Base-by-base conservation (phyloP, 2,113 vertebrate species). In the Ophthalmolycus amberensis region DNA sequence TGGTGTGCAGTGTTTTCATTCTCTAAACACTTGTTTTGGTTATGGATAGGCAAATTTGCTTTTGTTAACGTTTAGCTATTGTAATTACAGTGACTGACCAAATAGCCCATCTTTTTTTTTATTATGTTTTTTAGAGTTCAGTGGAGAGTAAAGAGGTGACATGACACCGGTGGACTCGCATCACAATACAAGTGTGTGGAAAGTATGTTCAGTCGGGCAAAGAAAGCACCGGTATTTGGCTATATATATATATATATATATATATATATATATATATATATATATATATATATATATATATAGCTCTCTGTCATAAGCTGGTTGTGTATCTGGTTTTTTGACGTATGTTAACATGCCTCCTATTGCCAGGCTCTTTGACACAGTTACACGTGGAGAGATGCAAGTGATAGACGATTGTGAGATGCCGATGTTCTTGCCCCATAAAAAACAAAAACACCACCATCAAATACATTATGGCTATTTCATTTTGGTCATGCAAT, bases 51-150 rank as follows among this genome's bases (percentile, higher is more conserved):
- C 22, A 44, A 6, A 78, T 79, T 85, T 27, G 15, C 79, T 79
- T 75, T 78, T 75, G 37, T 71, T 80, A 64, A 71, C 20, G 42
- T 78, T 73, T 70, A 80, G 65, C 59, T 70, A 37, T 68, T 77
- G 40, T 80, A 76, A 77, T 78, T 78, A 71, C 62, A 54, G 7
- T 76, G 56, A 86, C 77, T 85, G 76, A 88, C 76, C 81, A 89
- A 85, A 85, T 68, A 46, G 80, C 25, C 25, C 71, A 52, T 1
- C 40, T 3, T 2, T 29, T 29, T 2, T 29, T 29, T 29, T 75
- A 75, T 82, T 85, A 60, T 76, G 50, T 75, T 72, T 79, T 50
- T 63, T 52, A 42, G 15, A 65, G 27, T 79, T 54, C 34, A 71
- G 44, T 59, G 18, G 52, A 71, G 22, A 68, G 42, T 40, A 60